Evolutionary conservation across 2,113 vertebrate genomes (phyloP).

Genomic region (Lamprologus sp.): DNA sequence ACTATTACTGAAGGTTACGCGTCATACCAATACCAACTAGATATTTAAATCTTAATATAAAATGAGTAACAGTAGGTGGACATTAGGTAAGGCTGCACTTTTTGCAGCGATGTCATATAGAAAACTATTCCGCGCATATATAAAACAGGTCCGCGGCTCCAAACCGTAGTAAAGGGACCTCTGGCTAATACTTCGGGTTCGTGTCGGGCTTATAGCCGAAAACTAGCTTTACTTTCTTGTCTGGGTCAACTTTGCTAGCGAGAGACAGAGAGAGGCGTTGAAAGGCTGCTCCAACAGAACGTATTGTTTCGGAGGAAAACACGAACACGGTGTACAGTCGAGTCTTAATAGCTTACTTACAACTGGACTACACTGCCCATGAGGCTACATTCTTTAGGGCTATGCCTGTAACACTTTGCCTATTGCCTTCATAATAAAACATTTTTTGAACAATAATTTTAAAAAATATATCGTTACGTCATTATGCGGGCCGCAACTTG

Average conservation of each 20-base stretch:
- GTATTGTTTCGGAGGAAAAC: fast-evolving
- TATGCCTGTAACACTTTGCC: background rate
- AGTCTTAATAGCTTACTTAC: background rate
- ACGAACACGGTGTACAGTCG: background rate
- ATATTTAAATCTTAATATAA: background rate
- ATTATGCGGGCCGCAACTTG: background rate
- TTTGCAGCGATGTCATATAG: fast-evolving
- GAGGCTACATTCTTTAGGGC: background rate
- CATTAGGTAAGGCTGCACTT: background rate
- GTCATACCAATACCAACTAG: background rate
- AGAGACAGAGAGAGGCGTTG: background rate
- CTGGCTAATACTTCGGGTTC: fast-evolving
- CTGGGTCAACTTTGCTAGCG: background rate
- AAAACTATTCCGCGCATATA: fast-evolving
- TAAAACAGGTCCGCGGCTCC: background rate
- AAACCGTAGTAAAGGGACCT: too few species aligned
- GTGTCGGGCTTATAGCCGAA: fast-evolving
- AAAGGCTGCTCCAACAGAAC: background rate
- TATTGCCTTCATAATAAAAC: background rate
- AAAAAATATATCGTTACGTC: background rate
- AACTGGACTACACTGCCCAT: background rate
- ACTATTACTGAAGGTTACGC: background rate
- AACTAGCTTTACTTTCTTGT: background rate
- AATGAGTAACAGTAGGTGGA: background rate
- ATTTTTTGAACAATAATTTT: background rate